These are phyloP conservation scores for Antrozous pallidus DNA, from an alignment of 2,797 vertebrate species.

Conservation along the genomic window DNA sequence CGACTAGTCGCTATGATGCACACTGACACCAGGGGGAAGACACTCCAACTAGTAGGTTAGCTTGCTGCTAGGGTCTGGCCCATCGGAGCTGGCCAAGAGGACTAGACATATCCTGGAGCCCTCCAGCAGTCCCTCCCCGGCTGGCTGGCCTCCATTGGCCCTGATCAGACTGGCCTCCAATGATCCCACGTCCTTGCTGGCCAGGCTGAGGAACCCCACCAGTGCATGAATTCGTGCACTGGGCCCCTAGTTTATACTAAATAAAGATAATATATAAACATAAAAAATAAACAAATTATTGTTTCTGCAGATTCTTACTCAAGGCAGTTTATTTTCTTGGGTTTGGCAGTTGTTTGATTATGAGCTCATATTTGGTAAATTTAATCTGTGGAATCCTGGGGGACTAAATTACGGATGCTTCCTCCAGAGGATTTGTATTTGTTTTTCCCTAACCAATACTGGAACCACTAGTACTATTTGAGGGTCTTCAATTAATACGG, in stretches of 20 bases:
- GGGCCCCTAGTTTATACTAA: neutral
- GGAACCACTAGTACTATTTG: neutral
- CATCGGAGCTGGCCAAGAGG: too few species aligned
- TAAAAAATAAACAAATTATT: neutral
- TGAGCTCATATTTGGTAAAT: neutral
- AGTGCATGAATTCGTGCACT: too few species aligned
- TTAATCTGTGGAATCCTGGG: constrained; percentile 18
- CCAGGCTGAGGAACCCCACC: too few species aligned
- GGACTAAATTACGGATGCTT: neutral
- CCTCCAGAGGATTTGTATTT: constrained; percentile 17
- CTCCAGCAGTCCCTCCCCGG: too few species aligned
- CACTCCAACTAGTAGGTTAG: too few species aligned
- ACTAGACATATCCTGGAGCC: too few species aligned
- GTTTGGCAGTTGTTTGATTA: neutral
- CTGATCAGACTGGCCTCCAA: too few species aligned
- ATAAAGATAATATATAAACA: neutral
- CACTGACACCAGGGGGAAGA: too few species aligned
- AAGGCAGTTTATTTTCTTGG: neutral
- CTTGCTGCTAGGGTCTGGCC: too few species aligned
- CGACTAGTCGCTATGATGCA: too few species aligned
- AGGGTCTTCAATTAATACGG: neutral
- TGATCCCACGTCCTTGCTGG: too few species aligned
- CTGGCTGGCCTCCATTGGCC: too few species aligned
- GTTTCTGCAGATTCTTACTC: constrained; percentile 12
- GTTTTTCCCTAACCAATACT: neutral